phyloP scores from a whole-genome alignment of 1,140 invertebrate species.

The Bombus turneri region DNA sequence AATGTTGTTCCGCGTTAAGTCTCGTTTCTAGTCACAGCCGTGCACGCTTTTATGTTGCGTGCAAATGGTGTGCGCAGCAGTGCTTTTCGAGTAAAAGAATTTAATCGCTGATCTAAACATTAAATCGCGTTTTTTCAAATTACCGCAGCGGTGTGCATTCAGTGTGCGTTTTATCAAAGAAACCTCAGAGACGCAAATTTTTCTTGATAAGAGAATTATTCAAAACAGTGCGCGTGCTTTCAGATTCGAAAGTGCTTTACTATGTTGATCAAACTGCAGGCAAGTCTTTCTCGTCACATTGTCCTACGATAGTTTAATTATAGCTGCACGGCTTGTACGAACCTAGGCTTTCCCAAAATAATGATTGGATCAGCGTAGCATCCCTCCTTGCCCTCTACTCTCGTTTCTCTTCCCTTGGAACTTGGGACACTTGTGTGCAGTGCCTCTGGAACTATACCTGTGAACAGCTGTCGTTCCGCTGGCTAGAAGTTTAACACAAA shows the following conservation, averaged over 20 bases:
- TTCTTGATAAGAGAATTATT: not conserved
- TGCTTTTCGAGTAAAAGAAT: not conserved
- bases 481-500: not conserved
- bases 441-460: constrained; percentile 46
- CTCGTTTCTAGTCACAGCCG: constrained; percentile 40
- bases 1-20: constrained; percentile 38
- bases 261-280: constrained; percentile 58
- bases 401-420: constrained; percentile 58
- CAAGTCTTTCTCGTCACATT: constrained; percentile 70
- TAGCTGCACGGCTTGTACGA: constrained; percentile 70
- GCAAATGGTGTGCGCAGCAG: constrained; percentile 18
- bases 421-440: constrained; percentile 64
- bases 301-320: constrained; percentile 79
- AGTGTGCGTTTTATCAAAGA: not conserved
- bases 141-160: not conserved
- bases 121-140: not conserved
- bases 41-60: constrained; percentile 36
- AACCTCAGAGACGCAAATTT: not conserved
- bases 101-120: not conserved
- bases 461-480: constrained; percentile 62
- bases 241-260: constrained; percentile 30
- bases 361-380: constrained; percentile 77
- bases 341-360: constrained; percentile 79
- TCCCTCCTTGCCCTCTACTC: constrained; percentile 55
- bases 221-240: not conserved